Conservation (phyloP, 1,140 invertebrate genomes). For the Drosophila pallidifrons region DNA sequence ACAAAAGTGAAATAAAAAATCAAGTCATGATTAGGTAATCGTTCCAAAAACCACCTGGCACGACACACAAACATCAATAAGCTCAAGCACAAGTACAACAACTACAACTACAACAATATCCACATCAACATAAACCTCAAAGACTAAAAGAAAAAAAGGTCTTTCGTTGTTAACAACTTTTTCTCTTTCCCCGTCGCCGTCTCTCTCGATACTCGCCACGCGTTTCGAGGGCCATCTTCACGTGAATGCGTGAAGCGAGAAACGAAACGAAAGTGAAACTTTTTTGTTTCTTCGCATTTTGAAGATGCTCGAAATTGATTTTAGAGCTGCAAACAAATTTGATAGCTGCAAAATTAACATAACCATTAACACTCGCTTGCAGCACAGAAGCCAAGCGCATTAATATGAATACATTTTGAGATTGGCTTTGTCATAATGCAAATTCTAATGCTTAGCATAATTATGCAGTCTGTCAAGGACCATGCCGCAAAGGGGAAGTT, state of each 20-base stretch:
- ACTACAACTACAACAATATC: constrained; percentile 26
- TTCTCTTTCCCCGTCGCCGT: constrained; percentile 60
- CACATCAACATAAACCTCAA: constrained; percentile 14
- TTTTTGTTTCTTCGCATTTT: constrained; percentile 24
- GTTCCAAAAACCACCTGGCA: constrained; percentile 77
- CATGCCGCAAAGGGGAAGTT: constrained; percentile 3
- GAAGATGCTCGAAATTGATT: constrained; percentile 46
- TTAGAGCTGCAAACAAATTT: constrained; percentile 62
- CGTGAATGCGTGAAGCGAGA: constrained; percentile 44
- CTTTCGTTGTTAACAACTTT: constrained; percentile 72
- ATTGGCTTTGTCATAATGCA: constrained; percentile 49
- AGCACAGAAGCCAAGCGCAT: constrained; percentile 17
- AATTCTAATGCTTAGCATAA: constrained; percentile 58
- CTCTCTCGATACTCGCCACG: neutral
- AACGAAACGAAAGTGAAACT: constrained; percentile 75
- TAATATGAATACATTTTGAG: constrained; percentile 4
- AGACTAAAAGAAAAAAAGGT: constrained; percentile 45
- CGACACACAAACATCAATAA: constrained; percentile 74
- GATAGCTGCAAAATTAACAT: constrained; percentile 31
- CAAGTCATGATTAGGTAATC: constrained; percentile 77
- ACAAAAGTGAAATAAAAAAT: constrained; percentile 49
- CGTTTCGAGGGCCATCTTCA: constrained; percentile 56
- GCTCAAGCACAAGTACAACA: constrained; percentile 50
- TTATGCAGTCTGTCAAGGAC: constrained; percentile 37
- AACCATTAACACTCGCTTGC: constrained; percentile 5